phyloP scores from a whole-genome alignment of 2,888 invertebrate genomes.

The Bugula neritina region DNA sequence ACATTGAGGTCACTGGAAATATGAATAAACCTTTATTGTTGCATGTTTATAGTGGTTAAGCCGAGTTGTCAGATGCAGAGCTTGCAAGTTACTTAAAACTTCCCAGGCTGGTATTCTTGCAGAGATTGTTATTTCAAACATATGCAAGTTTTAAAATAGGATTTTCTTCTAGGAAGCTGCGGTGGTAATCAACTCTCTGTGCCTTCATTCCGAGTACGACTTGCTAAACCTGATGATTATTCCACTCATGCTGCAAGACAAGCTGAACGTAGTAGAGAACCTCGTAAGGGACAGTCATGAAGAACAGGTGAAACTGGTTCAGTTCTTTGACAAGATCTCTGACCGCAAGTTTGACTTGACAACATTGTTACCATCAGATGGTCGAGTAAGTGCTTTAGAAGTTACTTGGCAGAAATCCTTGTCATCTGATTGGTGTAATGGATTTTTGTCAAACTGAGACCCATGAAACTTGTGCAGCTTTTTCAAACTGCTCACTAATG shows the following conservation, averaged over 20 bases:
- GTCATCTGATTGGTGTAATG: too few species aligned
- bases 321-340: constrained; percentile 62
- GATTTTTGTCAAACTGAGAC: too few species aligned
- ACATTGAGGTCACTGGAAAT: too few species aligned
- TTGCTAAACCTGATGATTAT: constrained; percentile 59
- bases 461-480: too few species aligned
- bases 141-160: not conserved
- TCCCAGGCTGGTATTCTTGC: too few species aligned
- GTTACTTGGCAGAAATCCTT: too few species aligned
- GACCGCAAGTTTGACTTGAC: constrained; percentile 36
- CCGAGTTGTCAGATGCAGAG: too few species aligned
- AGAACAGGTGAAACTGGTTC: constrained; percentile 64
- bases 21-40: too few species aligned
- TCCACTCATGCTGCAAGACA: constrained; percentile 76
- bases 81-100: too few species aligned
- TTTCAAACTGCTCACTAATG: too few species aligned
- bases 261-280: constrained; percentile 68
- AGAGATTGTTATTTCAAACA: too few species aligned
- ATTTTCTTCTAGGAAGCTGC: constrained; percentile 12
- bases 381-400: not conserved
- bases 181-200: not conserved
- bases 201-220: not conserved
- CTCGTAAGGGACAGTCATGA: constrained; percentile 64
- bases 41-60: too few species aligned
- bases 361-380: constrained; percentile 31